phyloP scores from a whole-genome alignment of 2,888 invertebrate genomes.

The Schizaphis graminum region DNA sequence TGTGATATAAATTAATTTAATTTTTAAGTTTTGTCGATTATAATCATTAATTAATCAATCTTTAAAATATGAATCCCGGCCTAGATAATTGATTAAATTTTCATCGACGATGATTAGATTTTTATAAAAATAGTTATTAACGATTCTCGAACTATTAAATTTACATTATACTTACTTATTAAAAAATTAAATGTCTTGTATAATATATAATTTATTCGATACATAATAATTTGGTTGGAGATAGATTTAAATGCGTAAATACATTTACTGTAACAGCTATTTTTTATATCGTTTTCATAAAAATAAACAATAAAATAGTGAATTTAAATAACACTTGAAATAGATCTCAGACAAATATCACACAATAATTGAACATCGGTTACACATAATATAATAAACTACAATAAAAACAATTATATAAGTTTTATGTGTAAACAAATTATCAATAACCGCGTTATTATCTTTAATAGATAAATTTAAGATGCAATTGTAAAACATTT shows the following conservation, averaged over 20 bases:
- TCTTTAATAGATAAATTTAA: neutral
- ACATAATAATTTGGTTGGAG: neutral
- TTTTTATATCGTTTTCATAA: neutral
- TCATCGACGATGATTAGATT: neutral
- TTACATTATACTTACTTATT: neutral
- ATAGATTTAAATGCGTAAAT: neutral
- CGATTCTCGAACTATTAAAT: neutral
- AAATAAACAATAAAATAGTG: neutral
- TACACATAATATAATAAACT: neutral
- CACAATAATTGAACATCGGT: neutral
- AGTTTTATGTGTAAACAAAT: neutral
- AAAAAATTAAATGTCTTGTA: neutral
- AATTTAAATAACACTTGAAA: neutral
- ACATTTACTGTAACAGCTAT: neutral
- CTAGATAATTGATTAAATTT: neutral
- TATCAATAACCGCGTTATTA: neutral
- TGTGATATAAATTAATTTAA: neutral
- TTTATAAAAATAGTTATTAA: neutral
- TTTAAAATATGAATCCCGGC: neutral
- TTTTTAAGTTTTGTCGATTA: neutral
- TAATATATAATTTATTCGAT: neutral
- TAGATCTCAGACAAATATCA: neutral
- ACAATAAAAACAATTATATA: neutral
- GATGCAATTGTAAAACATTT: neutral
- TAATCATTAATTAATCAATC: no score